Conservation (phyloP, 2,888 invertebrate genomes). For the Macrophya annulata region DNA sequence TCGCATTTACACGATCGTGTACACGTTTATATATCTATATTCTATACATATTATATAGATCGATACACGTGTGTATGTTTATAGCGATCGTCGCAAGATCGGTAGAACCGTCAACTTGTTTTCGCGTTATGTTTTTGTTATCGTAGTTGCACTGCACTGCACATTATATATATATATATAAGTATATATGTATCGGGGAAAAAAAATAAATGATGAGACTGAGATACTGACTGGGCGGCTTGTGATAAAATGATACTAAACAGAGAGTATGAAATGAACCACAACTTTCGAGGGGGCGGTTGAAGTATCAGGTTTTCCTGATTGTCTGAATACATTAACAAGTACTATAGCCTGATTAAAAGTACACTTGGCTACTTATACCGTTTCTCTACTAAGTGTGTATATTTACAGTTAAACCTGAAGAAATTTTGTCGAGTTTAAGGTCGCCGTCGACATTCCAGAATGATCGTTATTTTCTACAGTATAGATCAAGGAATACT, state of each 20-base stretch:
- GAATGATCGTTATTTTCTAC: not conserved
- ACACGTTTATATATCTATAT: not conserved
- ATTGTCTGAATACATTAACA: not conserved
- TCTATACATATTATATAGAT: not conserved
- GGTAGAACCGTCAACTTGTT: not conserved
- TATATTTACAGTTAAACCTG: slow-evolving; percentile 1
- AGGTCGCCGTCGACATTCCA: not conserved
- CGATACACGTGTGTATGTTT: not conserved
- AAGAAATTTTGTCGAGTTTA: slow-evolving; percentile 4
- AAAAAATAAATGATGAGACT: not conserved
- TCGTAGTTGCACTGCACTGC: not conserved
- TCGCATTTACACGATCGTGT: slow-evolving; percentile 30
- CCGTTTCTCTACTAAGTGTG: not conserved
- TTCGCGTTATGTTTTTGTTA: not conserved
- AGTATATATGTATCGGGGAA: too few relatives aligned
- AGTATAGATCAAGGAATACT: not conserved
- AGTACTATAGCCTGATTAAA: not conserved
- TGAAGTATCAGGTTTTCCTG: not conserved
- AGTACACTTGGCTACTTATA: not conserved
- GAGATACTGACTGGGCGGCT: not conserved
- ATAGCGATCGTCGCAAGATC: not conserved
- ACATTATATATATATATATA: too few relatives aligned
- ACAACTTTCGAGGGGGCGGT: not conserved
- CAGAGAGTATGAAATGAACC: not conserved
- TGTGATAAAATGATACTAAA: slow-evolving; percentile 1